Evolutionary conservation across 1,140 invertebrate genomes (phyloP).

Genomic region (Hypothenemus hampei): DNA sequence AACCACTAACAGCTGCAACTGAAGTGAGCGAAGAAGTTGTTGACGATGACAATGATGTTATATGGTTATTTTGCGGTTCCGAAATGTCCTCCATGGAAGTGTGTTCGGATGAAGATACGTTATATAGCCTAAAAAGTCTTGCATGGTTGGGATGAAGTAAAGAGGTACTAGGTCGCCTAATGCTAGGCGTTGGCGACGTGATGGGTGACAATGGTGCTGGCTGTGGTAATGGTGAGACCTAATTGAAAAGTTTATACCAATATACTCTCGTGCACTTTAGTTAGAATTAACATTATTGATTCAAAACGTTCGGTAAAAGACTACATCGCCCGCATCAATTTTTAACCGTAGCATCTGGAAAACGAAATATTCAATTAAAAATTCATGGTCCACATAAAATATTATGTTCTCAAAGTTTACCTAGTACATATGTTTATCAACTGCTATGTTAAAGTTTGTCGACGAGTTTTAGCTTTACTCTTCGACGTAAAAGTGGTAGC

Average conservation of each 20-base stretch:
- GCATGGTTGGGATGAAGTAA: slow-evolving; percentile 66
- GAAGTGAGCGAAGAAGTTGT: slow-evolving; percentile 56
- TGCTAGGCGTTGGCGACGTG: slow-evolving; percentile 45
- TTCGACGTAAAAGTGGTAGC: too few species aligned
- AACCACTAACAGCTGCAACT: slow-evolving; percentile 45
- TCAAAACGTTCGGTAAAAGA: too few species aligned
- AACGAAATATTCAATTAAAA: too few species aligned
- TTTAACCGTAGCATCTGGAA: too few species aligned
- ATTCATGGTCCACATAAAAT: too few species aligned
- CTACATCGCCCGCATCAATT: too few species aligned
- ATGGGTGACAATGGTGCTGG: slow-evolving; percentile 43
- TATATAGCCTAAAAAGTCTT: slow-evolving; percentile 52
- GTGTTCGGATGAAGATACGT: slow-evolving; percentile 49
- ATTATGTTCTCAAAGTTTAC: too few species aligned
- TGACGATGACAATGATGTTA: slow-evolving; percentile 49
- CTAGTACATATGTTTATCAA: too few species aligned
- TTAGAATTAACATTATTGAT: too few species aligned
- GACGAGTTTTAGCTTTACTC: too few species aligned
- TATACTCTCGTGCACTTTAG: not conserved
- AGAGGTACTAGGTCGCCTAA: slow-evolving; percentile 53
- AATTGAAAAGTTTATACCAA: slow-evolving; percentile 5
- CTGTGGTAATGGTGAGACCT: slow-evolving; percentile 61
- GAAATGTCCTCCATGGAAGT: slow-evolving; percentile 48
- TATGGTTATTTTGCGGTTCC: slow-evolving; percentile 44
- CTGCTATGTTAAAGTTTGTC: too few species aligned